Base-by-base conservation (phyloP, 2,797 vertebrate genomes). In the Argya squamiceps region DNA sequence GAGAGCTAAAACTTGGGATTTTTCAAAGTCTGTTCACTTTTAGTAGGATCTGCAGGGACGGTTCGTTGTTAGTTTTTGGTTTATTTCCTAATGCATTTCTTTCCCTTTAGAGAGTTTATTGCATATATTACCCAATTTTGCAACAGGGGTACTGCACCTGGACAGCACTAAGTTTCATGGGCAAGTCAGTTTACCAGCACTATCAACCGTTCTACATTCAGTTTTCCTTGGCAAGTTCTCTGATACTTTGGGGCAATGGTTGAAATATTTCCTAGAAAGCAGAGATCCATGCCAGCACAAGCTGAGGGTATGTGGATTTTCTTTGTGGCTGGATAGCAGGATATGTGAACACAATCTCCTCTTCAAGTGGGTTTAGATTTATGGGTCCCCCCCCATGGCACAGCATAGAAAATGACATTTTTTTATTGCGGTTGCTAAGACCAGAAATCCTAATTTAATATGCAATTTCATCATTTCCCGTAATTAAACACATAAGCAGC, bases 1-100 rank as follows among this genome's bases (percentile, higher is more conserved):
- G 9, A 0, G 5, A 44, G 26, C 2, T 26, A 32, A n/a, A 81
- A 41, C 7, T 58, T 1, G 1, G 5, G 3, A 36, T 26, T 20
- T 76, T 84, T 32, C 6, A 4, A 19, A 32, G 14, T 10, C 12
- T 53, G 1, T 20, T 64, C 36, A 1, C 29, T 67, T 23, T 15
- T 13, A 44, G 7, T 12, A 39, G 7, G 46, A 19, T 32, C 62
- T 47, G 6, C 19, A 55, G 23, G 6, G 19, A 8, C 24, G 10
- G 20, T 27, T 19, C 63, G 4, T 18, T 12, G 5, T 30, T 22
- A 6, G 30, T 4, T 44, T 3, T 8, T 37, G 14, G 8, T 12
- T n/a, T 21, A 26, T 1, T 26, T 27, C 5, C 30, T 24, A 8
- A 4, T 8, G 7, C 29, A 11, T 58, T 92, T 83, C 27, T 46